Conservation (phyloP, 2,888 invertebrate species). For the Mythimna pallens region DNA sequence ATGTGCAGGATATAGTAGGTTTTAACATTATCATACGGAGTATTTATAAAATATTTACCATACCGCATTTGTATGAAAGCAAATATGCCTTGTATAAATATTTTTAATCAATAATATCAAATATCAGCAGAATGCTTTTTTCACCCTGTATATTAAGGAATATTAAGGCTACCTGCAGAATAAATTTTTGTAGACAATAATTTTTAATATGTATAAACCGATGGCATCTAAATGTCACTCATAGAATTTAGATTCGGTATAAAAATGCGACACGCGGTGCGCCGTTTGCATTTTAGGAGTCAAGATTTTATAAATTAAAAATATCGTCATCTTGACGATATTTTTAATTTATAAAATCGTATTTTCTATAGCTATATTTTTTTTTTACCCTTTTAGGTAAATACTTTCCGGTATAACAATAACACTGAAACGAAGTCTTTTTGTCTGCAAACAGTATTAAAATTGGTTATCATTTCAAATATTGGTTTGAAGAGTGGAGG, state of each 20-base stretch:
- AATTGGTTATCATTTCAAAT: too few relatives aligned
- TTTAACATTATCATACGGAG: constrained; percentile 26
- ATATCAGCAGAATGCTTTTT: neutral
- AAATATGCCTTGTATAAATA: constrained; percentile 2
- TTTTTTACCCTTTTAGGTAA: neutral
- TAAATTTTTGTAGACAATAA: neutral
- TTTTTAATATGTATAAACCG: neutral
- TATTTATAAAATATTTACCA: constrained; percentile 23
- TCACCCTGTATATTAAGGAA: too few relatives aligned
- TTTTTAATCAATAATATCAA: constrained; percentile 1
- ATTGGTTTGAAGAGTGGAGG: too few relatives aligned
- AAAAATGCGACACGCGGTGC: neutral
- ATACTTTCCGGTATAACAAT: too few relatives aligned
- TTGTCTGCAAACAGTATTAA: too few relatives aligned
- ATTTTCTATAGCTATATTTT: neutral
- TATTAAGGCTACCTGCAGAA: neutral
- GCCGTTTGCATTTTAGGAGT: neutral
- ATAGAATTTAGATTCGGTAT: constrained; percentile 1
- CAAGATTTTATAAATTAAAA: too few relatives aligned
- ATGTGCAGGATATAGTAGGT: constrained; percentile 32
- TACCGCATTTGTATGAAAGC: neutral
- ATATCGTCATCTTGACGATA: too few relatives aligned
- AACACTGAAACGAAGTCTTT: too few relatives aligned
- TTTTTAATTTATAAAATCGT: neutral
- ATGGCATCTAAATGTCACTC: neutral